Evolutionary conservation across 2,888 invertebrate genomes (phyloP).

Genomic region (Idaea dimidiata): DNA sequence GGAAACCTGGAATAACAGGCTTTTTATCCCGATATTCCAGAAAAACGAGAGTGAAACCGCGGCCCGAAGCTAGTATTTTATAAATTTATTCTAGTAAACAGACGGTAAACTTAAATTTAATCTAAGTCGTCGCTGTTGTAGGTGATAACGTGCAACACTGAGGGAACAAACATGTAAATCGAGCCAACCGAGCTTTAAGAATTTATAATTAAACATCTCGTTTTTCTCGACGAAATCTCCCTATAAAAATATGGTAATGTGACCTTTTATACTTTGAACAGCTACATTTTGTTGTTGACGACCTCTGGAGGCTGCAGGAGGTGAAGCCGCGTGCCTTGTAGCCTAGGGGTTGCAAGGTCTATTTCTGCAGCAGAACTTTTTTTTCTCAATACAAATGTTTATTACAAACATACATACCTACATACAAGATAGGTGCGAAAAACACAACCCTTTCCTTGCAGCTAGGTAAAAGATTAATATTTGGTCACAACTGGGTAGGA

Average conservation of each 20-base stretch:
- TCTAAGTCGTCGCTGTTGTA: neutral
- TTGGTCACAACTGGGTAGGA: too few species aligned
- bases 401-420: too few species aligned
- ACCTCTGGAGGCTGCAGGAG: neutral
- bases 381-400: too few species aligned
- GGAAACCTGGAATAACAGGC: too few species aligned
- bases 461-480: too few species aligned
- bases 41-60: too few species aligned
- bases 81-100: neutral
- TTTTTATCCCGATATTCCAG: too few species aligned
- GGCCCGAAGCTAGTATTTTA: too few species aligned
- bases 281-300: slow-evolving; percentile 9
- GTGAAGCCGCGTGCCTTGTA: neutral
- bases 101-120: neutral
- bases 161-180: slow-evolving; percentile 24
- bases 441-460: too few species aligned
- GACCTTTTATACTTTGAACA: slow-evolving; percentile 18
- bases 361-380: neutral
- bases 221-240: slow-evolving; percentile 11
- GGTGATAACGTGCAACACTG: slow-evolving; percentile 13
- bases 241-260: slow-evolving; percentile 28
- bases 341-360: neutral
- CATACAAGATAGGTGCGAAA: too few species aligned
- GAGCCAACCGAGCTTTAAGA: slow-evolving; percentile 15
- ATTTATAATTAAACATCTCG: slow-evolving; percentile 23